Evolutionary conservation across 2,888 invertebrate genomes (phyloP).

Genomic region (Zygogramma bicolorata): DNA sequence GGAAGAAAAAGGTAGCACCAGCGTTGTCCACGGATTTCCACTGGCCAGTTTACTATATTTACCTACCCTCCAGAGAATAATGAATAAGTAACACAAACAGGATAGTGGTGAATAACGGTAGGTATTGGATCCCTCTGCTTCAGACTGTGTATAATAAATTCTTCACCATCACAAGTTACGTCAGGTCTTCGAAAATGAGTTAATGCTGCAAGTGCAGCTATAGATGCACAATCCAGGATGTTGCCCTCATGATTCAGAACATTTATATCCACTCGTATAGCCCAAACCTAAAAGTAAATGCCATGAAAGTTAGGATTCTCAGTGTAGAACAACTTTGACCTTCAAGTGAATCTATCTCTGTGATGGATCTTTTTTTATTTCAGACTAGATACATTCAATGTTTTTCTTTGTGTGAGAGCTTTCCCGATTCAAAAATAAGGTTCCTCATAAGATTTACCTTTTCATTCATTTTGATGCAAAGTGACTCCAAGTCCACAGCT

Average conservation of each 20-base stretch:
- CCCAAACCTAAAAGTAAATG: too few relatives aligned
- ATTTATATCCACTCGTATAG: too few relatives aligned
- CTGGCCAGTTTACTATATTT: too few relatives aligned
- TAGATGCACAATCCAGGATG: constrained; percentile 88
- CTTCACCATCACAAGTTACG: constrained; percentile 86
- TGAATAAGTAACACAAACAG: constrained; percentile 90
- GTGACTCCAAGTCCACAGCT: constrained; percentile 91
- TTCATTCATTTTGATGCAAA: constrained; percentile 94
- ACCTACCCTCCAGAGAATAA: too few relatives aligned
- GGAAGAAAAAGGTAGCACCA: too few relatives aligned
- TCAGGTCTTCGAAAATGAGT: constrained; percentile 94
- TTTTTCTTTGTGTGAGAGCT: too few relatives aligned
- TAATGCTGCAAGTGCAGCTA: constrained; percentile 89
- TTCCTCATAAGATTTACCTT: constrained; percentile 71
- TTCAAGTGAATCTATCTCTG: too few relatives aligned
- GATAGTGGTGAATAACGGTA: constrained; percentile 91
- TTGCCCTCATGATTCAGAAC: constrained; percentile 95
- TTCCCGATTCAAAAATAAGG: neutral
- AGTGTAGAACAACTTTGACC: too few relatives aligned
- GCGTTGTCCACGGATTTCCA: too few relatives aligned
- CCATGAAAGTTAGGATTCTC: too few relatives aligned
- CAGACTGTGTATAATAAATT: constrained; percentile 83
- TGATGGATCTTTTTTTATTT: too few relatives aligned
- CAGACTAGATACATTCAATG: too few relatives aligned
- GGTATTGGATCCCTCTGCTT: constrained; percentile 91